phyloP scores from a whole-genome alignment of 2,888 invertebrate genomes.

The Tipula confusa region DNA sequence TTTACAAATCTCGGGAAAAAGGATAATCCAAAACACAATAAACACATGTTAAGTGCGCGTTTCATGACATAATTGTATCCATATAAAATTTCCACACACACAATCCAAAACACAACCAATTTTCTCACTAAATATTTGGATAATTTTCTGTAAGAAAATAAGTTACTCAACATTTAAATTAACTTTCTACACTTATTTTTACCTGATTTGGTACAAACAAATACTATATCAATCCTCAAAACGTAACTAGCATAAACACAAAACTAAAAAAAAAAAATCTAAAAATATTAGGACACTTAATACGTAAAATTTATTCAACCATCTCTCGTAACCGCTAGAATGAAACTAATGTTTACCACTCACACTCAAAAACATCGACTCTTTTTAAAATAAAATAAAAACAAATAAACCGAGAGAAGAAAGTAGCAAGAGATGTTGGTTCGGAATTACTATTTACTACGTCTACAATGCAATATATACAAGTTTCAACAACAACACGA shows the following conservation, averaged over 20 bases:
- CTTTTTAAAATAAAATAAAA: constrained; percentile 5
- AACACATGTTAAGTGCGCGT: not conserved
- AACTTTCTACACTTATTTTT: too few relatives aligned
- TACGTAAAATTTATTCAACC: not conserved
- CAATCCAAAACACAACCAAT: not conserved
- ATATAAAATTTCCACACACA: not conserved
- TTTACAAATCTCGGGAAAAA: not conserved
- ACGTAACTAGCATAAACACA: too few relatives aligned
- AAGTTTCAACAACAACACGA: not conserved
- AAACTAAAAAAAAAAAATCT: not conserved
- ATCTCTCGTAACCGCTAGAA: not conserved
- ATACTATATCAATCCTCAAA: not conserved
- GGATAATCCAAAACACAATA: not conserved
- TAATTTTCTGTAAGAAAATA: not conserved
- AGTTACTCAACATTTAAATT: not conserved
- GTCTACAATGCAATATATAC: too few relatives aligned
- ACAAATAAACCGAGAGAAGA: constrained; percentile 15
- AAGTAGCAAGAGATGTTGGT: constrained; percentile 20
- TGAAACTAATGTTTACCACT: not conserved
- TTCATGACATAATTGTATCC: not conserved
- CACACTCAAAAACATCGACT: not conserved
- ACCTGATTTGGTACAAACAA: not conserved
- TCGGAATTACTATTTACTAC: not conserved
- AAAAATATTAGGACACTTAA: not conserved
- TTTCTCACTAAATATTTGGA: not conserved